Conservation (phyloP, 2,888 invertebrate species). For the Bursaphelenchus okinawaensis region DNA sequence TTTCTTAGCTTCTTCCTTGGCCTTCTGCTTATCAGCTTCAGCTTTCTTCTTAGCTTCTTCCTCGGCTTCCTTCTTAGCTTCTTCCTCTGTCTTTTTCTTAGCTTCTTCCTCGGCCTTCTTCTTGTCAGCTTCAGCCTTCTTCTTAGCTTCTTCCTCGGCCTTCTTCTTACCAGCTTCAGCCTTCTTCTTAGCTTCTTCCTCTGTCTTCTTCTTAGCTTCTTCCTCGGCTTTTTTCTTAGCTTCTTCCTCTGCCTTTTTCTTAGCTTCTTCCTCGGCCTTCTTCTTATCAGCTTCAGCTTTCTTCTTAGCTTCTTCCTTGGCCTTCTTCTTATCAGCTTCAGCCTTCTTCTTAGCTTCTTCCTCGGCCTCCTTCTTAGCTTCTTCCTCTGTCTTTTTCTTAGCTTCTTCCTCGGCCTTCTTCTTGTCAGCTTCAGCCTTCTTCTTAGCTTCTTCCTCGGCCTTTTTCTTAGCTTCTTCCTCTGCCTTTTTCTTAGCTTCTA, state of each 20-base stretch:
- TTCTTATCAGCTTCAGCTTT: slow-evolving; percentile 18
- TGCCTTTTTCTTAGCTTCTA: slow-evolving; percentile 16
- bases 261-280: slow-evolving; percentile 10
- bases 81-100: slow-evolving; percentile 13
- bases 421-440: slow-evolving; percentile 18
- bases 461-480: slow-evolving; percentile 17
- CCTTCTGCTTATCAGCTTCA: slow-evolving; percentile 17
- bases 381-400: slow-evolving; percentile 2
- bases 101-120: slow-evolving; percentile 19
- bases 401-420: slow-evolving; percentile 4
- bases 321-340: slow-evolving; percentile 9
- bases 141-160: no score
- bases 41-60: slow-evolving; percentile 17
- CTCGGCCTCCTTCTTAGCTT: neutral
- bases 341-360: neutral
- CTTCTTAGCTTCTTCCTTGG: slow-evolving; percentile 15
- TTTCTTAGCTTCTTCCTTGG: slow-evolving; percentile 16
- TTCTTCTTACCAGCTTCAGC: slow-evolving; percentile 15
- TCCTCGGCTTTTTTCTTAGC: slow-evolving; percentile 11
- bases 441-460: slow-evolving; percentile 22
- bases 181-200: slow-evolving; percentile 3
- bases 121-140: slow-evolving; percentile 15
- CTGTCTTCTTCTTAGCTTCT: slow-evolving; percentile 11
- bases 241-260: slow-evolving; percentile 10
- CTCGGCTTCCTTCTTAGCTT: slow-evolving; percentile 16